A percentile compares a stretch with the other conserved stretches of the same genome.
phyloP scores from a whole-genome alignment of 2,888 invertebrate genomes.

The Lasioglossum marginatum region DNA sequence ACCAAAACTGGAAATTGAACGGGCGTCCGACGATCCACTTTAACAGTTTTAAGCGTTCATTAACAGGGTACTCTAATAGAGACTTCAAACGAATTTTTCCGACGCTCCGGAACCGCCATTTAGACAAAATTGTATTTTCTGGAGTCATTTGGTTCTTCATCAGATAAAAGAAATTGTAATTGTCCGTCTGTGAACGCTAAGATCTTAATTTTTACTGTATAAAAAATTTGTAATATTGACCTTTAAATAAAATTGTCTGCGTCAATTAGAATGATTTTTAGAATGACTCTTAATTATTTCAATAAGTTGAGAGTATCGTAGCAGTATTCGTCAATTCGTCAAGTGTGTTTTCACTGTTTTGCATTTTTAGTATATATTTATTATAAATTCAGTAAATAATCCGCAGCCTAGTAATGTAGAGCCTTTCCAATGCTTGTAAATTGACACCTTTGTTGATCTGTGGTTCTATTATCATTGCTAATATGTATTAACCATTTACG shows the following conservation, averaged over 20 bases:
- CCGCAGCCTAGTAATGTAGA: background rate
- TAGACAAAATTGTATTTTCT: background rate
- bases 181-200: background rate
- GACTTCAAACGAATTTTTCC: background rate
- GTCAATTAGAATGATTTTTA: background rate
- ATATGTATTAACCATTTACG: background rate
- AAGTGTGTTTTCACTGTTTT: no score
- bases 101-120: background rate
- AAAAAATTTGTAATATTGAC: background rate
- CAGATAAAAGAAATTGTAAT: background rate
- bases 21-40: background rate
- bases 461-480: background rate
- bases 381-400: background rate
- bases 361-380: background rate
- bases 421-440: background rate
- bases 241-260: background rate
- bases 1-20: slow-evolving; percentile 6
- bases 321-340: no score
- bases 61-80: background rate
- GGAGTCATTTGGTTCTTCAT: background rate
- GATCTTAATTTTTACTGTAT: background rate
- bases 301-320: background rate
- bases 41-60: background rate
- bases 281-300: background rate
- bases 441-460: background rate